phyloP scores from a whole-genome alignment of 2,797 vertebrate genomes.

The Spea hammondii region DNA sequence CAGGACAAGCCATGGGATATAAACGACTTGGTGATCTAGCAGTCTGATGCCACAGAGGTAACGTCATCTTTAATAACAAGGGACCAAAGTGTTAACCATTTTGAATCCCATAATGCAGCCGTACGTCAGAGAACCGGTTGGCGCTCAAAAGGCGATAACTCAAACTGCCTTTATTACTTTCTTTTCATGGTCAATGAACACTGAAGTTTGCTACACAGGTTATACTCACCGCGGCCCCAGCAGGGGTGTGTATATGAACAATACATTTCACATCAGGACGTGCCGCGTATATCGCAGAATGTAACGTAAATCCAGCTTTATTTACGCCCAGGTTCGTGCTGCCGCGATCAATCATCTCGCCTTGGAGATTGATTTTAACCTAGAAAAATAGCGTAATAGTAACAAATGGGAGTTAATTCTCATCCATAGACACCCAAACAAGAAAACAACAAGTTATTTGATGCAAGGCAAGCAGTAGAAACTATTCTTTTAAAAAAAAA shows the following conservation, averaged over 20 bases:
- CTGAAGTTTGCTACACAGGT: accelerated
- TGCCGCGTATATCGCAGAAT: constrained; percentile 86
- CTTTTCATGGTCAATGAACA: too few relatives aligned
- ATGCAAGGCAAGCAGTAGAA: background rate
- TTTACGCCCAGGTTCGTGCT: constrained; percentile 95
- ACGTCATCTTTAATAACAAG: too few relatives aligned
- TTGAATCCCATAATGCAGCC: too few relatives aligned
- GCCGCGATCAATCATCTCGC: constrained; percentile 89
- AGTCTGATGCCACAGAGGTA: too few relatives aligned
- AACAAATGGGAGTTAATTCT: too few relatives aligned
- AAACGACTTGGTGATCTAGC: too few relatives aligned
- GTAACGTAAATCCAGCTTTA: constrained; percentile 89
- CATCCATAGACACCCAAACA: too few relatives aligned
- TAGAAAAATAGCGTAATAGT: constrained; percentile 53
- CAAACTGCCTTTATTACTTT: too few relatives aligned
- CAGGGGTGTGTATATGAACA: constrained; percentile 89
- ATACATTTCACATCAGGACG: constrained; percentile 88
- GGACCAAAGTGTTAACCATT: background rate
- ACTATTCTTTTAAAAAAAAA: too few relatives aligned
- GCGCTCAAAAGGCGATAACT: too few relatives aligned
- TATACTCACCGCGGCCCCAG: constrained; percentile 85
- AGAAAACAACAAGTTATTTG: background rate
- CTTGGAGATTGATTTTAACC: constrained; percentile 92
- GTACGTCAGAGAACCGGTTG: too few relatives aligned
- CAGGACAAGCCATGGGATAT: background rate